A percentile compares a stretch with the other conserved stretches of the same genome.
Evolutionary conservation across 2,888 invertebrate genomes (phyloP).

Genomic region (Sphaerolaimus hirsutus): DNA sequence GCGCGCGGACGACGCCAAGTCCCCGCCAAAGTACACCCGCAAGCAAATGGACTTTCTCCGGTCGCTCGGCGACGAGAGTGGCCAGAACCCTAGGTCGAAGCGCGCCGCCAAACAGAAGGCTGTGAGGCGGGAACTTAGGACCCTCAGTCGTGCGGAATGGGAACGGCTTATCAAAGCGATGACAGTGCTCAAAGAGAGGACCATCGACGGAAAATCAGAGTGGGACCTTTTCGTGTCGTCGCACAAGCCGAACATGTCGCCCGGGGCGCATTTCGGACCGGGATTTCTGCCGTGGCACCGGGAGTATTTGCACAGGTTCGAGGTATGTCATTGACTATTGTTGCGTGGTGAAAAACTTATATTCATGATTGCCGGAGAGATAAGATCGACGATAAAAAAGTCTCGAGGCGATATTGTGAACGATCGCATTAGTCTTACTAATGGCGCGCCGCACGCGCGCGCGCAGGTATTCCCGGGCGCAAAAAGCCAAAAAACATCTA

Average conservation of each 20-base stretch:
- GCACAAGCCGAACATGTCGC: neutral
- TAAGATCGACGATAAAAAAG: neutral
- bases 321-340: constrained; percentile 5
- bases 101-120: too few relatives aligned
- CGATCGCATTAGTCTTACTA: too few relatives aligned
- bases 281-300: constrained; percentile 23
- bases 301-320: constrained; percentile 21
- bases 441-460: too few relatives aligned
- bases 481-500: neutral
- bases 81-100: too few relatives aligned
- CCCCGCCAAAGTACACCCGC: too few relatives aligned
- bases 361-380: neutral
- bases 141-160: neutral
- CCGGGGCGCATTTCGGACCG: constrained; percentile 16
- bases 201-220: neutral
- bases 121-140: neutral
- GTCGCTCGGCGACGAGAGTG: too few relatives aligned
- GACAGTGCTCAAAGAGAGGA: neutral
- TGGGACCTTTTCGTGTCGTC: neutral
- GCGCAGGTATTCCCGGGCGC: too few relatives aligned
- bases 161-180: neutral
- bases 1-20: too few relatives aligned
- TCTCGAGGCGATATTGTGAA: too few relatives aligned
- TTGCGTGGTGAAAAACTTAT: too few relatives aligned
- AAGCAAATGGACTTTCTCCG: too few relatives aligned